These are phyloP conservation scores for Escarpia spicata DNA, from an alignment of 2,888 invertebrate genomes.

Conservation along the genomic window DNA sequence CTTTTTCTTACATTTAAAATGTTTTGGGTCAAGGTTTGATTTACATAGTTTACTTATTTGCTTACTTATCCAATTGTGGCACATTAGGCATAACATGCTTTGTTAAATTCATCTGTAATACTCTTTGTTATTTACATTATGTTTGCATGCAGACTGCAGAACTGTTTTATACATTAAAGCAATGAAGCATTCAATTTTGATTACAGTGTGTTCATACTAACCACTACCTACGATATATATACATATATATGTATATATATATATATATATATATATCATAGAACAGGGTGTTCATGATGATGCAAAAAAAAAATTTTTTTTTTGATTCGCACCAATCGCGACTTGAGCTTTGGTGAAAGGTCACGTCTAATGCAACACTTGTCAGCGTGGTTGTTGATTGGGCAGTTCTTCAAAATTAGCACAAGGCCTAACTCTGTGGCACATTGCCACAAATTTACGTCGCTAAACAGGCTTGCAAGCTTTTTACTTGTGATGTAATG, in stretches of 20 bases:
- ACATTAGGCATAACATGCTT: neutral
- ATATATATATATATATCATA: neutral
- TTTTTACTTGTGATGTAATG: no score
- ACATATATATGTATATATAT: neutral
- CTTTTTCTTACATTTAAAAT: neutral
- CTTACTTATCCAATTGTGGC: neutral
- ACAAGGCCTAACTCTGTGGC: no score
- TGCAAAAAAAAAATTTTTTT: no score
- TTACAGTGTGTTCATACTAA: neutral
- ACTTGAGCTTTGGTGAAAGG: no score
- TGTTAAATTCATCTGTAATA: neutral
- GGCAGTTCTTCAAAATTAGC: no score
- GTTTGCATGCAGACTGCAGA: neutral
- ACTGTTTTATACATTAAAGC: neutral
- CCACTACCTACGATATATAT: neutral
- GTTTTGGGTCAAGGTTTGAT: neutral
- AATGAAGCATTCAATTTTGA: neutral
- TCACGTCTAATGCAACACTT: no score
- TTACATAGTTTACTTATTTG: conserved; percentile 7
- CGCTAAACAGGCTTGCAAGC: no score
- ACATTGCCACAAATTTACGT: no score
- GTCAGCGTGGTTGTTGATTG: no score
- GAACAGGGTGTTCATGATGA: no score
- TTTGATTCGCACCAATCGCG: no score
- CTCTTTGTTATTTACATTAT: neutral